Percentiles rank a stretch among this genome's conserved stretches.
Evolutionary conservation across 2,888 invertebrate genomes (phyloP).

Genomic region (Liodrosophila aerea): DNA sequence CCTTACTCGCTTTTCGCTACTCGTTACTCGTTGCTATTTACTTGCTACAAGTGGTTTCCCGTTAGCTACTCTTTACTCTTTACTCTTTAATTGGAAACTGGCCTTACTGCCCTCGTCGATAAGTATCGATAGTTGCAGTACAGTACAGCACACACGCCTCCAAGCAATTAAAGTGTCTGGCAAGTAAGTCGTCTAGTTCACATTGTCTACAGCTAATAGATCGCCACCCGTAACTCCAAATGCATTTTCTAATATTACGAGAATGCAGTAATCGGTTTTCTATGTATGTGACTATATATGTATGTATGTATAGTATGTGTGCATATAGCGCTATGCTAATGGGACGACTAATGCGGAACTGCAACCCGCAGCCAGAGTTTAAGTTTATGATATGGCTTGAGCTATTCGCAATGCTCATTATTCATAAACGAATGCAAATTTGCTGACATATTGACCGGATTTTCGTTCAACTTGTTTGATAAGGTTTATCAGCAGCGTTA

Average conservation of each 20-base stretch:
- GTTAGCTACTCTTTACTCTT: no score
- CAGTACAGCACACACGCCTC: no score
- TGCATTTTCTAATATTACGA: no score
- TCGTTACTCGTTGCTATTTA: background rate
- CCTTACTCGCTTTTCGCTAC: slow-evolving; percentile 2
- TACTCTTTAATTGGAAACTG: background rate
- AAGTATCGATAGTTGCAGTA: no score
- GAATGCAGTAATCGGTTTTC: no score
- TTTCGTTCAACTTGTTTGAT: slow-evolving; percentile 23
- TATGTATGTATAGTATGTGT: slow-evolving; percentile 5
- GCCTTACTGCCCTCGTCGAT: no score
- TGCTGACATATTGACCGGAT: slow-evolving; percentile 31
- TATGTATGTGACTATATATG: background rate
- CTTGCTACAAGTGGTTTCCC: no score
- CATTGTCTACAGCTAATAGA: no score
- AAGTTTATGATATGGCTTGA: background rate
- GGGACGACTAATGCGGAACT: slow-evolving; percentile 27
- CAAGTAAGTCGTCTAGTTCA: no score
- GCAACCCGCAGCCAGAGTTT: slow-evolving; percentile 31
- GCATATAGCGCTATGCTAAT: no score
- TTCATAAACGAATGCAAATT: slow-evolving; percentile 58
- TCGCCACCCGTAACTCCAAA: no score
- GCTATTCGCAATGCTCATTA: slow-evolving; percentile 21
- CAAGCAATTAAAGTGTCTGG: no score
- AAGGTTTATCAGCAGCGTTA: slow-evolving; percentile 27